phyloP scores from a whole-genome alignment of 2,797 vertebrate species.

The Anolis apletophallus region DNA sequence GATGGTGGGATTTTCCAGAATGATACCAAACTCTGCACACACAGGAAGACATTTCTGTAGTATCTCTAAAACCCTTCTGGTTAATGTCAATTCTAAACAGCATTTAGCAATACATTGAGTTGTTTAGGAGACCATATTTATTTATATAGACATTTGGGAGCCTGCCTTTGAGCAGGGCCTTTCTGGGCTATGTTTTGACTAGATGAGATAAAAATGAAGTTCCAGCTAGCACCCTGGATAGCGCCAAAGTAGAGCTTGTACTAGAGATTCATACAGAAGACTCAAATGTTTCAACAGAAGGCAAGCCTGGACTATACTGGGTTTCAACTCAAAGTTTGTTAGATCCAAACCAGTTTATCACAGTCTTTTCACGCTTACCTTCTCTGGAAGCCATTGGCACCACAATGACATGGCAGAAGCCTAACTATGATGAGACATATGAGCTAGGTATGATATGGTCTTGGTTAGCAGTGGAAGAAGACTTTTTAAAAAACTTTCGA shows the following conservation, averaged over 20 bases:
- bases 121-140: not conserved
- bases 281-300: not conserved
- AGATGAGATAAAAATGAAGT: not conserved
- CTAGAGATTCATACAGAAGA: not conserved
- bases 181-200: not conserved
- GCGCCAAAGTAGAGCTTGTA: not conserved
- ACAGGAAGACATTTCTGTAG: not conserved
- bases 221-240: constrained; percentile 10
- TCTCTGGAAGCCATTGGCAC: not conserved
- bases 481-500: not conserved
- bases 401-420: not conserved
- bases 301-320: not conserved
- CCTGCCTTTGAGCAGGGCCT: not conserved
- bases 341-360: no score
- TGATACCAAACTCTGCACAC: not conserved
- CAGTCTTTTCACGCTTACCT: not conserved
- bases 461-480: not conserved
- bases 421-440: not conserved
- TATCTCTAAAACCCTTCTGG: not conserved
- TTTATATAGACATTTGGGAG: not conserved
- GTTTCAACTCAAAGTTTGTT: not conserved
- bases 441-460: not conserved
- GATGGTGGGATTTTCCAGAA: not conserved
- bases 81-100: not conserved
- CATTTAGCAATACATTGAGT: not conserved